Evolutionary conservation across 2,888 invertebrate species (phyloP), one percentile per base, ranked within the genome.

Genomic region (Drosophila melanosoma): DNA sequence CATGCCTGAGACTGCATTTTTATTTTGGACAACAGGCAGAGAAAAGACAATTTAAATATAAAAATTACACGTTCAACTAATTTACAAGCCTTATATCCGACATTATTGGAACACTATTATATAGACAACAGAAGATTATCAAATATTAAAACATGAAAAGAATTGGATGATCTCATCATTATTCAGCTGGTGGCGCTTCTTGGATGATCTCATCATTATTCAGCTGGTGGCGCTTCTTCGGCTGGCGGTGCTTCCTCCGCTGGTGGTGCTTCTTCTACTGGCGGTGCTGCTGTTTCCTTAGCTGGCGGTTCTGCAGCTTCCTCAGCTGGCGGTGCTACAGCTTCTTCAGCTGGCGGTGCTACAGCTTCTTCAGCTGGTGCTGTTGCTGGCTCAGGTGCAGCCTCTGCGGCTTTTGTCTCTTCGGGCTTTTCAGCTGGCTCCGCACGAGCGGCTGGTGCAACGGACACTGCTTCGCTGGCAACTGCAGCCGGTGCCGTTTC

Each of bases 61-160:
- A 26, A 26, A 71, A 64, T 59, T 75, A 67, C 76, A 79, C 80
- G 32, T 40, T 53, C 20, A 71, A 76, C 71, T 61, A 71, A 71
- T 66, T 78, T 76, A 58, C 59, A 74, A 69, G 61, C 29, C 40
- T 35, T 58, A 57, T 48, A 48, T 53, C 8, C 40, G 20, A 26
- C 54, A 53, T 26, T n/a, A 29, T 0, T 32, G 15, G 23, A 36
- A 23, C 3, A 12, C 20, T 11, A 26, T 23, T 26, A 20, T 12
- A 20, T 29, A 20, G 26, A 26, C 42, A 33, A 17, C 38, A 6
- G 32, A 38, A 7, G 6, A 26, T 32, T 45, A 32, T 36, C 35
- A 58, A 75, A 45, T 33, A 52, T 11, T 49, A 35, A 40, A 57
- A 51, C 20, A 58, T 58, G 38, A 35, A 57, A 51, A 11, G 4